These are phyloP conservation scores for Epirrhoe alternata DNA, from an alignment of 2,888 invertebrate genomes.

Conservation along the genomic window DNA sequence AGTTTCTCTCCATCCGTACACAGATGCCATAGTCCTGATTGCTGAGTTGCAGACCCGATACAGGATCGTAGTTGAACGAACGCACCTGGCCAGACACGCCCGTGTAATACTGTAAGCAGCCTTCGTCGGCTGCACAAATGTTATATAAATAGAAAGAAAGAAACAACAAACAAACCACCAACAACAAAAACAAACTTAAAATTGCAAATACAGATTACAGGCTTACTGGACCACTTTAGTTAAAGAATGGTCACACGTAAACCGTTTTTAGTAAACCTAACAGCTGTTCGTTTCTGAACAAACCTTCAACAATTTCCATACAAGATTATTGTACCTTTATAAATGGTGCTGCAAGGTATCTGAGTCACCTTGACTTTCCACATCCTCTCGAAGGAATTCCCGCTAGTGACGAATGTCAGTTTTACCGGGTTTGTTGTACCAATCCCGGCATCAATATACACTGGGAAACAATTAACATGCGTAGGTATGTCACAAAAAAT, in stretches of 20 bases:
- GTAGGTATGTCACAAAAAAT: neutral
- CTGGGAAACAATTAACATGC: conserved; percentile 69
- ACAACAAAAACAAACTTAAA: no score
- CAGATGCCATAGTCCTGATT: conserved; percentile 96
- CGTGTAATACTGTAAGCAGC: conserved; percentile 91
- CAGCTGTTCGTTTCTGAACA: no score
- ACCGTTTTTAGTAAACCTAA: no score
- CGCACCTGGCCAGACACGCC: conserved; percentile 92
- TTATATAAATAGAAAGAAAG: conserved; percentile 14
- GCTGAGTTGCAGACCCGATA: conserved; percentile 90
- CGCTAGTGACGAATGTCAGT: conserved; percentile 92
- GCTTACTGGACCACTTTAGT: no score
- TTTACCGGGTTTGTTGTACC: conserved; percentile 91
- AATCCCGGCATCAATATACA: conserved; percentile 93
- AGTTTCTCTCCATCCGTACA: conserved; percentile 92
- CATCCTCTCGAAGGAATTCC: conserved; percentile 88
- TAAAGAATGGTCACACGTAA: no score
- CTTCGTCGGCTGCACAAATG: conserved; percentile 86
- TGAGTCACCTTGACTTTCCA: conserved; percentile 94
- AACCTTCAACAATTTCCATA: no score
- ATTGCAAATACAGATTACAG: no score
- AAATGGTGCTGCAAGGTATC: conserved; percentile 90
- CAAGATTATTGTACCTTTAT: conserved; percentile 81
- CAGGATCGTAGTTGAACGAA: conserved; percentile 93
- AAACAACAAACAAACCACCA: no score